phyloP scores from a whole-genome alignment of 2,113 vertebrate genomes.

The Rana temporaria region DNA sequence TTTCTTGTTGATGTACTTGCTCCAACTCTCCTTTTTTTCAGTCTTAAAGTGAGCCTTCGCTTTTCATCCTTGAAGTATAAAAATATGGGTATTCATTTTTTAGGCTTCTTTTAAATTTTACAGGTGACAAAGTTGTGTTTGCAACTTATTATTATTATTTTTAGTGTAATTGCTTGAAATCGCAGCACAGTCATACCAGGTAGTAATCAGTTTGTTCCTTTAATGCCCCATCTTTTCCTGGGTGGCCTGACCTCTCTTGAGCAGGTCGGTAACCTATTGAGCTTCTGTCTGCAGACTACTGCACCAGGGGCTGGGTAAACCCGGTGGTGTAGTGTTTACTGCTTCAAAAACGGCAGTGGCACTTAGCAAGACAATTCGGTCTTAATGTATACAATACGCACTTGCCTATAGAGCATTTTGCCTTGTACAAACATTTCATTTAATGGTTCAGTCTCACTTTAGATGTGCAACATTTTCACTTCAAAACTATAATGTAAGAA shows the following conservation, averaged over 20 bases:
- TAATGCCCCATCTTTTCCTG: constrained; percentile 12
- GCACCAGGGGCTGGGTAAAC: not conserved
- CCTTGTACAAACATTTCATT: constrained; percentile 24
- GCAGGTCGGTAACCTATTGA: constrained; percentile 54
- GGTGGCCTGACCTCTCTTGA: constrained; percentile 53
- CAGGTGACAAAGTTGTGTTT: too few relatives aligned
- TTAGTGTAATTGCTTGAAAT: too few relatives aligned
- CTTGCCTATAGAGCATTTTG: constrained; percentile 25
- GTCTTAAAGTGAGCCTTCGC: too few relatives aligned
- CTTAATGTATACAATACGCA: constrained; percentile 45
- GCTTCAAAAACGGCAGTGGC: constrained; percentile 9
- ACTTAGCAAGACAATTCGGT: constrained; percentile 40
- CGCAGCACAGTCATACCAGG: too few relatives aligned
- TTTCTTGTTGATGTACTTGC: too few relatives aligned
- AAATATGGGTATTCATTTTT: too few relatives aligned
- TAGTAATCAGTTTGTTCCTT: not conserved
- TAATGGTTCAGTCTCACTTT: constrained; percentile 24
- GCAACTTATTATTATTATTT: too few relatives aligned
- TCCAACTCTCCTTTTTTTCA: too few relatives aligned
- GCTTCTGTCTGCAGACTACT: constrained; percentile 53
- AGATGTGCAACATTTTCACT: constrained; percentile 1
- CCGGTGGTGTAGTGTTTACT: constrained; percentile 35
- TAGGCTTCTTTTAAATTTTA: too few relatives aligned
- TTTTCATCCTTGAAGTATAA: too few relatives aligned
- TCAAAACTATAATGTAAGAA: not conserved